Conservation (phyloP, 2,888 invertebrate genomes). For the Yponomeuta evonymella region DNA sequence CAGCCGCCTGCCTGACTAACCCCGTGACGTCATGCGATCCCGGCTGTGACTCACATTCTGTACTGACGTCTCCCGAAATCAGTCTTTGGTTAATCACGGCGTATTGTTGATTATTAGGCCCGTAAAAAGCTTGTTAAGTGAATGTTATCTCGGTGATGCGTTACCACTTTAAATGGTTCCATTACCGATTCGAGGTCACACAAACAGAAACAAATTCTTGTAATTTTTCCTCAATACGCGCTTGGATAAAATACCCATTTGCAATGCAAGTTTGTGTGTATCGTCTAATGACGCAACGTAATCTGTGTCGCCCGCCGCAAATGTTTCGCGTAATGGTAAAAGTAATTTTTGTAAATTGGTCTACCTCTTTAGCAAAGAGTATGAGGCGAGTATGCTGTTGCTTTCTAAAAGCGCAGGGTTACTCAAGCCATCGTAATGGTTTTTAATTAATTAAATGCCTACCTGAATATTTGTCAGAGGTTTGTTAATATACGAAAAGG, state of each 20-base stretch:
- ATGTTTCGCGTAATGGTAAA: constrained; percentile 6
- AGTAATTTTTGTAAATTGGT: background rate
- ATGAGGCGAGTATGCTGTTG: background rate
- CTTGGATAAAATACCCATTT: constrained; percentile 20
- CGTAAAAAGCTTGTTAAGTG: constrained; percentile 3
- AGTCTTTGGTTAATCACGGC: constrained; percentile 15
- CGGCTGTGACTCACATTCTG: constrained; percentile 46
- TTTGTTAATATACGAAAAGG: background rate
- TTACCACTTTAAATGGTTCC: background rate
- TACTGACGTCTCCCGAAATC: constrained; percentile 33
- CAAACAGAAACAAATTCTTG: background rate
- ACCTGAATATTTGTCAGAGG: background rate
- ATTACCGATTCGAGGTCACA: constrained; percentile 1
- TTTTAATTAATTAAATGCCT: background rate
- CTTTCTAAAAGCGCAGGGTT: background rate
- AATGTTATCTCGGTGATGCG: constrained; percentile 9
- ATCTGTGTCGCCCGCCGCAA: constrained; percentile 11
- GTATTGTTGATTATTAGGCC: background rate
- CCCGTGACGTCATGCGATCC: constrained; percentile 48
- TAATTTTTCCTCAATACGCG: constrained; percentile 14
- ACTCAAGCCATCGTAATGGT: background rate
- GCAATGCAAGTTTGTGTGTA: constrained; percentile 1
- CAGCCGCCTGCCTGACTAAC: constrained; percentile 31
- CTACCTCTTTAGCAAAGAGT: background rate
- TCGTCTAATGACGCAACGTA: constrained; percentile 5